Evolutionary conservation across 2,888 invertebrate genomes (phyloP), one percentile per base, ranked within the genome.

Genomic region (Clepsis dumicolana): DNA sequence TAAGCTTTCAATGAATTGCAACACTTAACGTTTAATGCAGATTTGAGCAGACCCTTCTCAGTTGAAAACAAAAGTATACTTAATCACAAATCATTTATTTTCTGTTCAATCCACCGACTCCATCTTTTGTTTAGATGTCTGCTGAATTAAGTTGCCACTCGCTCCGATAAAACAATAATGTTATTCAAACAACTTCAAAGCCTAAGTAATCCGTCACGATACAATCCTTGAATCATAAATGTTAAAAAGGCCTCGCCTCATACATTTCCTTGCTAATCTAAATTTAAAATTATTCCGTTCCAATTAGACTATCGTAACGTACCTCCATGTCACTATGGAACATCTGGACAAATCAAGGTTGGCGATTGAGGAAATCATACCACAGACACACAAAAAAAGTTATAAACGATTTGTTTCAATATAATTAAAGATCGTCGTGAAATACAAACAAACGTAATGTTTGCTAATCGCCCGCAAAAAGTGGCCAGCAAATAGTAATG

Each of bases 301-400:
- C 79, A 79, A 83, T 82, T 77, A 79, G 65, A 74, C 60, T 66
- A 71, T 82, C 71, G 72, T 66, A 71, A 82, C 71, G 72, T 85
- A 83, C 70, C 84, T 87, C 77, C 77, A 75, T 74, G 84, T 75
- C 52, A 73, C 70, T 68, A 65, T 70, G 54, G 77, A 85, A 88
- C 90, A 91, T 89, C 90, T 91, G 90, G 89, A 79, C 83, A 73
- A 84, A 83, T 81, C 91, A 89, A 90, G 90, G 90, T 86, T 87
- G 79, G 81, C 81, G 84, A 89, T 86, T 85, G 86, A 88, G 90
- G 90, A 90, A 91, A 89, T 87, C 73, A 70, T 81, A 77, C 73
- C 79, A 70, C 77, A 82, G 79, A 78, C 77, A 74, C 71, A 70
- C 79, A 77, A 85, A 89, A 89, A 88, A 89, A 86, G 82, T 78